Base-by-base conservation (phyloP, 2,113 vertebrate species). In the Oryzias javanicus region DNA sequence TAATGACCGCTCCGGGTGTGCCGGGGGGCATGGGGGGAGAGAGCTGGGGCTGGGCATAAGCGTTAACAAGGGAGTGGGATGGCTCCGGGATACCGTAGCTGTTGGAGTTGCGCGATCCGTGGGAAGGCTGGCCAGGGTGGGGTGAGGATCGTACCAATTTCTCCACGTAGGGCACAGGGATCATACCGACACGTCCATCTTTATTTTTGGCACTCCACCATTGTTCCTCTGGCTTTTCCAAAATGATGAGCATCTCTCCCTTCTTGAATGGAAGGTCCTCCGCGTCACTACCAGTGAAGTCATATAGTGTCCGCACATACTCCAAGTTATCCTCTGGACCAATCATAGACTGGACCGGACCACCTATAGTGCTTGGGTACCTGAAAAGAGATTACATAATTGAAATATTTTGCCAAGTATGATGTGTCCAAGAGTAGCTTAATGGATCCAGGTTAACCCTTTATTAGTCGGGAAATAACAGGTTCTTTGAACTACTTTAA, bases 121-220 rank as follows among this genome's bases (percentile, higher is more conserved):
- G 93, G 60, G 91, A 90, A 7, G 91, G 90, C 14, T 91, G 93
- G 27, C 84, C 81, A 1, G 80, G 53, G 27, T 91, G 92, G 61
- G 86, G 79, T 0, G 92, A 87, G 14, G 94, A 89, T 66, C 94
- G 91, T 72, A 94, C 88, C 44, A 98, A 69, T 94, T 96, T 98
- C 89, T 99, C 97, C 54, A 99, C 96, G 0, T 99, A 99, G 71
- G 97, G 96, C 61, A 99, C 97, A 2, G 97, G 97, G 78, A 99
- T 98, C 97, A 99, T 99, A 5, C 97, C 97, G 19, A 92, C 75
- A 4, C 94, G 93, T 61, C 97, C 97, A 10, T 98, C 96, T 86
- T 96, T 99, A 86, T 92, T 99, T 66, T 96, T 94, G 85, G 98
- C 98, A 1, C 97, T 99, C 98, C 98, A 99, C 98, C 98, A 99